phyloP scores from a whole-genome alignment of 2,888 invertebrate genomes.

The Eristalinus aeneus region DNA sequence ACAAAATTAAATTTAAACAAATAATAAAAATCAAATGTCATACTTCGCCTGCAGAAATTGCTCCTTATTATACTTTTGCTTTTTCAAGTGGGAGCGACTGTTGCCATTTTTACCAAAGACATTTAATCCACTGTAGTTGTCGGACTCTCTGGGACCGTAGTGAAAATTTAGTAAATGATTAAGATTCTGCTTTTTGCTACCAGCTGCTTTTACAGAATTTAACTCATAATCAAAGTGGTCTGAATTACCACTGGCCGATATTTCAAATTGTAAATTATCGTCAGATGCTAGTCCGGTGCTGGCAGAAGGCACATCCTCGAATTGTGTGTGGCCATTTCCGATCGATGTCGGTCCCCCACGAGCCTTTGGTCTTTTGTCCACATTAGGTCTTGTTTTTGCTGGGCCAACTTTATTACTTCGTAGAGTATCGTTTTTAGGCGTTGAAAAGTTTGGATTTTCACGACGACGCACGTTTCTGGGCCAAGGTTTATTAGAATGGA shows the following conservation, averaged over 20 bases:
- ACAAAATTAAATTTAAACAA: neutral
- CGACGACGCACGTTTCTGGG: constrained; percentile 77
- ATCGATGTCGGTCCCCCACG: constrained; percentile 82
- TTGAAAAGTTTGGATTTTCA: constrained; percentile 80
- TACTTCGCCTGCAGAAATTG: constrained; percentile 97
- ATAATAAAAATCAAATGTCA: constrained; percentile 75
- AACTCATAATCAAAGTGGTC: constrained; percentile 82
- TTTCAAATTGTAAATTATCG: constrained; percentile 76
- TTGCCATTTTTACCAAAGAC: constrained; percentile 72
- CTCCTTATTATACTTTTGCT: constrained; percentile 93
- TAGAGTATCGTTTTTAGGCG: constrained; percentile 84
- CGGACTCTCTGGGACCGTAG: constrained; percentile 85
- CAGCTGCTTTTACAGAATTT: constrained; percentile 91
- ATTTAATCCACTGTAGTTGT: constrained; percentile 74
- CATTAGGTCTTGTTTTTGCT: constrained; percentile 83
- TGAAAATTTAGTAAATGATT: constrained; percentile 97
- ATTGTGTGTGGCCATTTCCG: constrained; percentile 75
- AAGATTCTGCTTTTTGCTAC: constrained; percentile 95
- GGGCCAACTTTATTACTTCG: constrained; percentile 84
- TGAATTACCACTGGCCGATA: constrained; percentile 69
- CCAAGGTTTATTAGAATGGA: constrained; percentile 75
- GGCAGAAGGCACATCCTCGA: constrained; percentile 75
- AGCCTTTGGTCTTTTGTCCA: constrained; percentile 83
- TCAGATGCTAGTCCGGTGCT: constrained; percentile 78
- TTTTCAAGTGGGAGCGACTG: constrained; percentile 73